phyloP scores from a whole-genome alignment of 2,113 vertebrate genomes.

The Grallaria varia region DNA sequence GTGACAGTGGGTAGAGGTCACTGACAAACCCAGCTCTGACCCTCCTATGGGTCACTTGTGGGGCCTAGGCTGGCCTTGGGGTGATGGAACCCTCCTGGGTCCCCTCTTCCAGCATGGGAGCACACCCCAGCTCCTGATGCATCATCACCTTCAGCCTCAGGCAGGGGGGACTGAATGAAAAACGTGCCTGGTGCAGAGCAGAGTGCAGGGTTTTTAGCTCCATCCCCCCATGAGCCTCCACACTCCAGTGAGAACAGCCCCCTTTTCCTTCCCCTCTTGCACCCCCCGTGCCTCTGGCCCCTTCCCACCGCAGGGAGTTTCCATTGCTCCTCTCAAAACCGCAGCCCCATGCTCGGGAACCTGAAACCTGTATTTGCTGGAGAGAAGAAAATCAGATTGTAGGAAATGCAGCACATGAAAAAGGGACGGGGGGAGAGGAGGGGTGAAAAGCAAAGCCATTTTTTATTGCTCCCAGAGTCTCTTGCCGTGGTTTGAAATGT shows the following conservation, averaged over 20 bases:
- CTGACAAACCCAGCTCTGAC: neutral
- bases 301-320: neutral
- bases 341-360: neutral
- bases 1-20: neutral
- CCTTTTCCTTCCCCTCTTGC: neutral
- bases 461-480: neutral
- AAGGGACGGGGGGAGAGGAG: neutral
- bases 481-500: neutral
- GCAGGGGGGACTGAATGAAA: neutral
- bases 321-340: slow-evolving; percentile 49
- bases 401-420: slow-evolving; percentile 11
- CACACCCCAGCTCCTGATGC: neutral
- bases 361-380: slow-evolving; percentile 10
- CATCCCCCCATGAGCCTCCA: neutral
- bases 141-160: neutral
- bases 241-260: neutral
- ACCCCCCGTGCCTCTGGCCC: neutral
- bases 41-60: neutral
- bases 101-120: neutral
- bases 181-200: accelerated
- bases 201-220: accelerated
- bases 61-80: neutral
- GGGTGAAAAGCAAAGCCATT: neutral
- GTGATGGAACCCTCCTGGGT: neutral
- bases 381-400: slow-evolving; percentile 23